Evolutionary conservation across 1,140 invertebrate species (phyloP), one percentile per base, ranked within the genome.

Genomic region (Andricus grossulariae): DNA sequence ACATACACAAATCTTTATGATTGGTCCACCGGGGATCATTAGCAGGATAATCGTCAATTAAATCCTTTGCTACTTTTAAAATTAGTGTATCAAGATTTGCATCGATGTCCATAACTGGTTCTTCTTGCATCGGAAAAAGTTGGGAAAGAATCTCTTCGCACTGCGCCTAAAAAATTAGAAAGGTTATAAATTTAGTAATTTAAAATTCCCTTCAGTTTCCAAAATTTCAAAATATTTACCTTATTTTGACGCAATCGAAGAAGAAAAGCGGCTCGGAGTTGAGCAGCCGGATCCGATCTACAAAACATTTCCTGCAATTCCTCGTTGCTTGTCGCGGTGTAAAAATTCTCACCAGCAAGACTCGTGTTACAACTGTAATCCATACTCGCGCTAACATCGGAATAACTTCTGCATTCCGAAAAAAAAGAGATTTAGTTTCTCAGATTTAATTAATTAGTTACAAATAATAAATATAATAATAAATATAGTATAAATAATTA

Each of bases 21-120:
- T 90, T 88, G 0, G 87, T 93, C 96, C 95, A 98, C 81, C 97
- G 92, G 2, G 97, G 97, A 93, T 99, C 97, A 70, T 96, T 94
- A 2, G 95, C 94, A 10, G 97, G 98, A 80, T 95, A 94, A 91
- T 98, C 97, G 89, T 98, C 96, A 60, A 98, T 94, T 72, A 98
- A 91, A 85, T 97, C 95, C 76, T 93, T 92, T 74, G 96, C 96
- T 0, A 97, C 93, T 55, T 92, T 91, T n/a, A 95, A 87, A 54
- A 97, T 94, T 32, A 95, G 91, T 72, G 93, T 93, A 90, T 97
- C 95, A 1, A 97, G 90, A 32, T 90, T 88, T 15, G 92, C 89
- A 88, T 95, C 94, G 51, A 93, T 92, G 74, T 93, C 92, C 87
- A 87, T 90, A 18, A 89, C 80, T n/a, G 85, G 90, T 71, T 91